A percentile compares a stretch with the other conserved stretches of the same genome.
Evolutionary conservation across 2,113 vertebrate genomes (phyloP).

Genomic region (Ammospiza nelsoni): DNA sequence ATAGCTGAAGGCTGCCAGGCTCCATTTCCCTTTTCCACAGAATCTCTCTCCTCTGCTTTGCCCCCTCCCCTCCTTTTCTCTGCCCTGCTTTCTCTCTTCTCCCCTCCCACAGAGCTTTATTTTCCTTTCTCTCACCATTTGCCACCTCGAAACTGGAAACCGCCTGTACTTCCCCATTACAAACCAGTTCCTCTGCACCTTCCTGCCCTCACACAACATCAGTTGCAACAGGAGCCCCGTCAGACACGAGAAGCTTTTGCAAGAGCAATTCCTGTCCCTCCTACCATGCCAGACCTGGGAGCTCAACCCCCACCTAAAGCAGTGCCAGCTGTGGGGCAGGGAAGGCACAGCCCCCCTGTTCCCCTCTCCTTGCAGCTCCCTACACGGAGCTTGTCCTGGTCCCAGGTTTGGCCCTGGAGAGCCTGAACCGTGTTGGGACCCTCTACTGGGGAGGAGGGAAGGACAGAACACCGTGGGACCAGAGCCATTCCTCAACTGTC

Average conservation of each 20-base stretch:
- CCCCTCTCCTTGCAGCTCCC: neutral
- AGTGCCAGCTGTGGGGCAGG: fast-evolving
- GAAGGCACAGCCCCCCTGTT: neutral
- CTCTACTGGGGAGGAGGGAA: neutral
- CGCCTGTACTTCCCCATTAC: neutral
- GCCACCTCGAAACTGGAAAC: neutral
- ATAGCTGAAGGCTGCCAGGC: neutral
- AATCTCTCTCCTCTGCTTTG: neutral
- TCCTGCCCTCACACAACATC: neutral
- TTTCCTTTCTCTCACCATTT: neutral
- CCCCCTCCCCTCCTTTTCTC: neutral
- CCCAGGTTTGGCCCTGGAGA: neutral
- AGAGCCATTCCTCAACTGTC: fast-evolving
- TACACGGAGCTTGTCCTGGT: fast-evolving
- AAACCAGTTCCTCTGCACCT: neutral
- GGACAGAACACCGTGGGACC: fast-evolving
- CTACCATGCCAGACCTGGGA: fast-evolving
- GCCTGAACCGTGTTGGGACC: neutral
- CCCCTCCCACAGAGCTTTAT: neutral
- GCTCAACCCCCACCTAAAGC: no score
- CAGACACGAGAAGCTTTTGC: neutral
- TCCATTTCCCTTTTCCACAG: neutral
- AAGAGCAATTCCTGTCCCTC: neutral
- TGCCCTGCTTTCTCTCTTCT: neutral
- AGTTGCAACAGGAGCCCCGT: neutral